Evolutionary conservation across 1,140 invertebrate genomes (phyloP).

Genomic region (Halictus rubicundus): DNA sequence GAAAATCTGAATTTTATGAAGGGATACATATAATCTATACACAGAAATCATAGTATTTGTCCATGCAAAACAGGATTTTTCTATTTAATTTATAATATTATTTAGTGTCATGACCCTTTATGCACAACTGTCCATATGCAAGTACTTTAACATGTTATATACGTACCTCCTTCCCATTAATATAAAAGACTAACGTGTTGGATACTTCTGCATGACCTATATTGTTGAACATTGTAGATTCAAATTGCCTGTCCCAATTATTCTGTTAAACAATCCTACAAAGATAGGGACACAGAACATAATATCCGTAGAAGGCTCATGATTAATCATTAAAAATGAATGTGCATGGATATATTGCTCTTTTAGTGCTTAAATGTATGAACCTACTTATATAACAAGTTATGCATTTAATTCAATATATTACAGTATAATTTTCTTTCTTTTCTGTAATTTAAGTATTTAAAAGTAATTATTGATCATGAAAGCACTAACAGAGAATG

Average conservation of each 20-base stretch:
- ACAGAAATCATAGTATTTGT: neutral
- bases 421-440: neutral
- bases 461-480: neutral
- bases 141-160: constrained; percentile 11
- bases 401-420: neutral
- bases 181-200: constrained; percentile 73
- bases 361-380: neutral
- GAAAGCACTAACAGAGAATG: neutral
- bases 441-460: neutral
- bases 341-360: neutral
- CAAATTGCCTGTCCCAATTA: neutral
- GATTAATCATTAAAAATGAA: neutral
- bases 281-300: neutral
- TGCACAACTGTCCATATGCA: neutral
- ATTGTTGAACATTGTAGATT: neutral
- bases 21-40: neutral
- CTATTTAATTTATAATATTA: neutral
- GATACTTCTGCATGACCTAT: neutral
- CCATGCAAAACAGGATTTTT: neutral
- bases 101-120: neutral
- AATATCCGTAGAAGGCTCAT: neutral
- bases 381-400: neutral
- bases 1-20: neutral
- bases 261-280: neutral
- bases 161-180: constrained; percentile 79